Evolutionary conservation across 2,888 invertebrate genomes (phyloP).

Genomic region (Hyppa rectilinea): DNA sequence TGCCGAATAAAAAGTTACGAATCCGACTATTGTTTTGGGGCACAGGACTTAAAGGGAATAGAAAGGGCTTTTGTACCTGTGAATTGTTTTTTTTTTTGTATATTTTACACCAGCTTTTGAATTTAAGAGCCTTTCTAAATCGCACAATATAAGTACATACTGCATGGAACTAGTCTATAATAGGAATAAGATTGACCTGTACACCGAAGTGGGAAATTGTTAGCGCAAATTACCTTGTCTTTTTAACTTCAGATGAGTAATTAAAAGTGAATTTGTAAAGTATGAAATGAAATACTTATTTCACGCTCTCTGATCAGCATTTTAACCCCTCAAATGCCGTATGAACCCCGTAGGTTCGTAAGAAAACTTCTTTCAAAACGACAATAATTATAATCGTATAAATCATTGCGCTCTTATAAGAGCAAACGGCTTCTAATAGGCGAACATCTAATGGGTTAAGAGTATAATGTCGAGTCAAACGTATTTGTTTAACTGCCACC

Average conservation of each 20-base stretch:
- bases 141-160: not conserved
- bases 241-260: not conserved
- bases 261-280: too few relatives aligned
- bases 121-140: not conserved
- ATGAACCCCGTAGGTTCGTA: too few relatives aligned
- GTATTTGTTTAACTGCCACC: not conserved
- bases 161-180: not conserved
- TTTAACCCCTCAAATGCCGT: too few relatives aligned
- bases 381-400: too few relatives aligned
- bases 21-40: constrained; percentile 82
- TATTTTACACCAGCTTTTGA: not conserved
- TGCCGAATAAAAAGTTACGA: constrained; percentile 82
- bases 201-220: not conserved
- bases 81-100: constrained; percentile 1
- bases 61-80: constrained; percentile 59
- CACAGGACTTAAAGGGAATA: constrained; percentile 49
- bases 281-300: not conserved
- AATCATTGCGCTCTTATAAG: too few relatives aligned
- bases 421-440: too few relatives aligned
- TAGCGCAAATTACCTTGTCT: not conserved
- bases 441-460: too few relatives aligned
- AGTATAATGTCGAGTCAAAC: too few relatives aligned
- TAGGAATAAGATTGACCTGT: not conserved
- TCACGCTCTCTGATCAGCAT: too few relatives aligned
- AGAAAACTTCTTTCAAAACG: too few relatives aligned